Conservation (phyloP, 2,113 vertebrate genomes). For the Dipodomys ordii region DNA sequence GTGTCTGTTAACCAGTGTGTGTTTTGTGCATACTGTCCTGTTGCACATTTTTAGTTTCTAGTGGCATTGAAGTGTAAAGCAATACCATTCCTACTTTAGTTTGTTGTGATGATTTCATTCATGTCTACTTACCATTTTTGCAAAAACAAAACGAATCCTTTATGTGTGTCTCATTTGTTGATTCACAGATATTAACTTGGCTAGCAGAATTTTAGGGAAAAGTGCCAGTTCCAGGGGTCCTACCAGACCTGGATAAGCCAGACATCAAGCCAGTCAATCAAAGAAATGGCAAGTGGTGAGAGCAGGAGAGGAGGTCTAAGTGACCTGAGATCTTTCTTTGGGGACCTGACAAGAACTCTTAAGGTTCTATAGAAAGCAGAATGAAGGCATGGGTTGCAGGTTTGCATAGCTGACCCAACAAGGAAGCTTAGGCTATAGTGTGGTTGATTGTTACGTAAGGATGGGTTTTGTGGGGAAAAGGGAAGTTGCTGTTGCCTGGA, state of each 20-base stretch:
- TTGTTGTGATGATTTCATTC: slow-evolving; percentile 18
- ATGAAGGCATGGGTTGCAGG: not conserved
- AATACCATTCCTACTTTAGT: slow-evolving; percentile 10
- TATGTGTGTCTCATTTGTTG: slow-evolving; percentile 5
- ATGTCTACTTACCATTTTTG: not conserved
- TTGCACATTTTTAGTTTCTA: slow-evolving; percentile 41
- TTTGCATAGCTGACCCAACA: not conserved
- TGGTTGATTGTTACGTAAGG: not conserved
- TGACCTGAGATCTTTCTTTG: not conserved
- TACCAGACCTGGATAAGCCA: not conserved
- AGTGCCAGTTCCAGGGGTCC: not conserved
- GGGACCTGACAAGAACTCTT: not conserved
- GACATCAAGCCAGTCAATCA: not conserved
- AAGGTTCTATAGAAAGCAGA: not conserved
- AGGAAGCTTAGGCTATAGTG: not conserved
- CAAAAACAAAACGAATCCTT: not conserved
- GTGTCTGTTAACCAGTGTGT: slow-evolving; percentile 6
- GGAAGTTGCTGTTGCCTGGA: not conserved
- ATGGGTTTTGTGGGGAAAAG: not conserved
- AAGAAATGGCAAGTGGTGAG: not conserved
- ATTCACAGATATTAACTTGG: slow-evolving; percentile 40
- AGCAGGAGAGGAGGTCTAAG: not conserved
- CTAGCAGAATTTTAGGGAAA: not conserved
- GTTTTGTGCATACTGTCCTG: slow-evolving; percentile 24
- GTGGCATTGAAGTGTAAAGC: slow-evolving; percentile 54